These are phyloP conservation scores for Diaperis boleti DNA, from an alignment of 2,888 invertebrate species.

Conservation along the genomic window DNA sequence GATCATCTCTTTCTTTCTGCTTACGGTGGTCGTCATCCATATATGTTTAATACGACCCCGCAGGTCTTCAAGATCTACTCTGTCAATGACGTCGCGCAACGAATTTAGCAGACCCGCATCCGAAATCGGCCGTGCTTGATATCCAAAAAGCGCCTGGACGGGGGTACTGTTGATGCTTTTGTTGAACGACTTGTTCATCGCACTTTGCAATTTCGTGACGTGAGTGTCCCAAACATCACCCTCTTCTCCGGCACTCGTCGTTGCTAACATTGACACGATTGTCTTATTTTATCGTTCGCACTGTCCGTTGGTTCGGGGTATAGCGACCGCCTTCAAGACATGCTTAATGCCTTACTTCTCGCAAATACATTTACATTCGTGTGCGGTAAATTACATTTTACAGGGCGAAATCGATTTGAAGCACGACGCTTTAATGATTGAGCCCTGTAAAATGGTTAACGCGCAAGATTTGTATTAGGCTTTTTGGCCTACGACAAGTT, in stretches of 20 bases:
- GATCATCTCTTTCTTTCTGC: constrained; percentile 42
- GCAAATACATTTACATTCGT: no score
- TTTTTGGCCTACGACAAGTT: no score
- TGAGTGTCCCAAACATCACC: constrained; percentile 49
- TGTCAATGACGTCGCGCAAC: no score
- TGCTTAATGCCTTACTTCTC: constrained; percentile 34
- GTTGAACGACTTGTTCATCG: no score
- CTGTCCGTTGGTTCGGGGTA: constrained; percentile 30
- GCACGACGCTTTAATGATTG: no score
- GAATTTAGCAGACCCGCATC: constrained; percentile 41
- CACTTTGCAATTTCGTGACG: constrained; percentile 48
- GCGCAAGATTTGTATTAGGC: no score
- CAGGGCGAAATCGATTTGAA: no score
- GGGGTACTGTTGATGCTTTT: no score
- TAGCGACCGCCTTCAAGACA: constrained; percentile 42
- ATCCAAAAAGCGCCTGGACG: no score
- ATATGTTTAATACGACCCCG: constrained; percentile 21
- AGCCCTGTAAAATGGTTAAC: no score
- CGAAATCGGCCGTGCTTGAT: constrained; percentile 16
- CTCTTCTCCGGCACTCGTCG: constrained; percentile 43
- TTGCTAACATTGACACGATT: constrained; percentile 12
- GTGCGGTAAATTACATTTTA: no score
- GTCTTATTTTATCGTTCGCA: background rate
- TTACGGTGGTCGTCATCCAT: constrained; percentile 40
- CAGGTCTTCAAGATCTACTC: no score